A percentile compares a stretch with the other conserved stretches of the same genome.
Conservation (phyloP, 2,888 invertebrate genomes). For the Polylopha cassiicola region DNA sequence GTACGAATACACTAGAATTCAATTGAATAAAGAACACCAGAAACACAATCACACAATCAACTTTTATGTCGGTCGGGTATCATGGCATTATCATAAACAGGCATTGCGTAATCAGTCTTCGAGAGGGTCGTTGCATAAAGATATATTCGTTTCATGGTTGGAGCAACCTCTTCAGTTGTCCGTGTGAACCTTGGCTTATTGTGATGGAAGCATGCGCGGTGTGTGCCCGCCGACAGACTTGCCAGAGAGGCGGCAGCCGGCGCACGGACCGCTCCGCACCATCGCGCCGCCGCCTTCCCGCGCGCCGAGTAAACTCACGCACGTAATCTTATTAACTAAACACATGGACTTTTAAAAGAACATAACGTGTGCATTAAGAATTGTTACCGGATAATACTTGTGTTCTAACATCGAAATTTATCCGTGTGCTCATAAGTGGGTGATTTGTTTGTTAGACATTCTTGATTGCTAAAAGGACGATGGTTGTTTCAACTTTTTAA, state of each 20-base stretch:
- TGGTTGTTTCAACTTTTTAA: constrained; percentile 10
- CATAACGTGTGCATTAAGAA: no score
- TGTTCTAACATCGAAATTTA: neutral
- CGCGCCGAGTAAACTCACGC: constrained; percentile 36
- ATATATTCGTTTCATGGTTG: constrained; percentile 54
- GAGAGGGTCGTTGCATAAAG: constrained; percentile 51
- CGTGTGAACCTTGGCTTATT: constrained; percentile 62
- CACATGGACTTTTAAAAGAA: neutral
- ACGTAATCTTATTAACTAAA: constrained; percentile 44
- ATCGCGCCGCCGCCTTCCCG: constrained; percentile 25
- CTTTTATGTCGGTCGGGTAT: constrained; percentile 14
- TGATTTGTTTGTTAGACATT: constrained; percentile 49
- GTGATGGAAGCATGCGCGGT: constrained; percentile 67
- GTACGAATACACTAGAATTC: constrained; percentile 33
- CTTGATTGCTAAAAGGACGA: constrained; percentile 30
- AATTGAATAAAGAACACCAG: constrained; percentile 6
- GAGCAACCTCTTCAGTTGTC: constrained; percentile 49
- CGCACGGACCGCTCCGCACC: constrained; percentile 44
- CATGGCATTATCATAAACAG: constrained; percentile 12
- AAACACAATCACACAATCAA: constrained; percentile 12
- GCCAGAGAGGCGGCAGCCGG: constrained; percentile 56
- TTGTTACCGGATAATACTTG: neutral
- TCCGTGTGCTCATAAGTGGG: constrained; percentile 41
- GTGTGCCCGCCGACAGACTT: constrained; percentile 32
- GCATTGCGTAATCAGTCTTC: constrained; percentile 28